Evolutionary conservation across 2,888 invertebrate genomes (phyloP).

Genomic region (Athalia cordata): DNA sequence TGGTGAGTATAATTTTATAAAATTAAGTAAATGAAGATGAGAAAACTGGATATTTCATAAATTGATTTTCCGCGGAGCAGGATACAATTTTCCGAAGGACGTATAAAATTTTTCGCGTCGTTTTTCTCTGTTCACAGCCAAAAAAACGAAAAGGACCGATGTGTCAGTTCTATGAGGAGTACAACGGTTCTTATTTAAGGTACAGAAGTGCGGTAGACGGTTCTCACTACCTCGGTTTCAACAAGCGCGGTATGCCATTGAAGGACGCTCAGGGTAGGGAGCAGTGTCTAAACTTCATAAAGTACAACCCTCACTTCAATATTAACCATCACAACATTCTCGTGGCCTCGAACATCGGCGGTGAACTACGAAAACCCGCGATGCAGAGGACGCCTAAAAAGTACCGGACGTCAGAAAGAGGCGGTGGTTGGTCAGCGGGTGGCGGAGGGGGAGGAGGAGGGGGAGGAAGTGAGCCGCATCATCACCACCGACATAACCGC

Average conservation of each 20-base stretch:
- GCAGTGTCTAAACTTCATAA: slow-evolving; percentile 80
- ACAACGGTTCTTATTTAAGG: slow-evolving; percentile 79
- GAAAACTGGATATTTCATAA: background rate
- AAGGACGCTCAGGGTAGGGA: slow-evolving; percentile 72
- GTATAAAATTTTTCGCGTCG: background rate
- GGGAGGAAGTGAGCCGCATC: slow-evolving; percentile 49
- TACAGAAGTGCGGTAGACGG: slow-evolving; percentile 79
- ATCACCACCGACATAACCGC: slow-evolving; percentile 70
- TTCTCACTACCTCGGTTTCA: slow-evolving; percentile 80
- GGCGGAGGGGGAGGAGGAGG: slow-evolving; percentile 47
- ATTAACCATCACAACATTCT: slow-evolving; percentile 79
- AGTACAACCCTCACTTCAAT: slow-evolving; percentile 79
- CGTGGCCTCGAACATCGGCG: slow-evolving; percentile 74
- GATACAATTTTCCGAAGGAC: too few species aligned
- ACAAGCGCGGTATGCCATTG: slow-evolving; percentile 77
- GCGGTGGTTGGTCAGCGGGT: slow-evolving; percentile 56
- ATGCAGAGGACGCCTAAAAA: slow-evolving; percentile 60
- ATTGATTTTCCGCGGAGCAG: too few species aligned
- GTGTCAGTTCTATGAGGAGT: slow-evolving; percentile 81
- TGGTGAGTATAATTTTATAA: slow-evolving; percentile 74
- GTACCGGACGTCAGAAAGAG: slow-evolving; percentile 57
- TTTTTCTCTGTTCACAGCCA: slow-evolving; percentile 74
- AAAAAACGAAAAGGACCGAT: slow-evolving; percentile 78
- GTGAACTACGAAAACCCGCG: slow-evolving; percentile 55
- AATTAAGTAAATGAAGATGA: background rate